phyloP scores from a whole-genome alignment of 1,140 invertebrate genomes.

The Pseudomyrmex gracilis region DNA sequence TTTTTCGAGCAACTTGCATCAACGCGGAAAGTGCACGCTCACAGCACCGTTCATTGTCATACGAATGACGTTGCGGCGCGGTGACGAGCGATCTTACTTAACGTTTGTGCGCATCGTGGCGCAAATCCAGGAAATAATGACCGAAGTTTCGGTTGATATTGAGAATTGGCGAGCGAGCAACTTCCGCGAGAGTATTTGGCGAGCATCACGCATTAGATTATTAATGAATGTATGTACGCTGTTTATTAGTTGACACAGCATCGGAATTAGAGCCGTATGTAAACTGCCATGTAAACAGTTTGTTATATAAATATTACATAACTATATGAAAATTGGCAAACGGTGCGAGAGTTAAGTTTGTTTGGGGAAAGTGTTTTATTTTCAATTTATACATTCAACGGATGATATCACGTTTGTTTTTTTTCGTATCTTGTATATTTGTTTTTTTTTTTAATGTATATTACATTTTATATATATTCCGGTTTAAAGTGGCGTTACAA shows the following conservation, averaged over 20 bases:
- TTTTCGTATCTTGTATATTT: background rate
- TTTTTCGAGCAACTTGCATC: conserved; percentile 24
- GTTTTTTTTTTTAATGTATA: background rate
- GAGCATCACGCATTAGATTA: conserved; percentile 16
- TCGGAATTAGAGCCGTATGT: background rate
- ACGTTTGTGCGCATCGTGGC: conserved; percentile 19
- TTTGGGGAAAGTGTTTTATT: no score
- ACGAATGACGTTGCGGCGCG: background rate
- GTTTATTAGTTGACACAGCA: conserved; percentile 28
- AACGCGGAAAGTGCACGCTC: background rate
- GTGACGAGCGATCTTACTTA: conserved; percentile 24
- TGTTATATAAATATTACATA: background rate
- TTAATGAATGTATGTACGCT: background rate
- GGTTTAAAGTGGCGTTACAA: background rate
- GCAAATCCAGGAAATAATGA: conserved; percentile 27
- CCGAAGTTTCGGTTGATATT: conserved; percentile 37
- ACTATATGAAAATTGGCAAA: no score
- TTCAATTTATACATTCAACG: no score
- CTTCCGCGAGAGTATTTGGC: conserved; percentile 24
- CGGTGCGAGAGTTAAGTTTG: no score
- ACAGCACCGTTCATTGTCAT: conserved; percentile 21
- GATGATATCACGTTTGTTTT: no score
- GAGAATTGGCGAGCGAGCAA: conserved; percentile 27
- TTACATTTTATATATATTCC: background rate
- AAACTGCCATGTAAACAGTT: background rate